phyloP scores from a whole-genome alignment of 2,888 invertebrate genomes.

The Euzophera pinguis region DNA sequence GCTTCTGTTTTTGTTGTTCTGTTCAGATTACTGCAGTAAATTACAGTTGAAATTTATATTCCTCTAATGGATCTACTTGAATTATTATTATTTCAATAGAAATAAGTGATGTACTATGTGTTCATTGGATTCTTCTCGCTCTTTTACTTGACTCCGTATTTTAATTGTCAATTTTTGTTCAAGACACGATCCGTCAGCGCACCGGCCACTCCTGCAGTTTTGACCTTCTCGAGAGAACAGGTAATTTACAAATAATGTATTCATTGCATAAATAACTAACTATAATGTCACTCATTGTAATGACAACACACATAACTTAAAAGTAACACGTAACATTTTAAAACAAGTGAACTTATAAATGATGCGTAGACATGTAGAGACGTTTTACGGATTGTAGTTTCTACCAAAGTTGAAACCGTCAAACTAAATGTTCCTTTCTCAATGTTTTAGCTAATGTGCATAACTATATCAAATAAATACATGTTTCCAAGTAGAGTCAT shows the following conservation, averaged over 20 bases:
- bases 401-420: too few species aligned
- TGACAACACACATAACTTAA: neutral
- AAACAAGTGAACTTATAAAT: neutral
- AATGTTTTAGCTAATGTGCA: too few species aligned
- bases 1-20: too few species aligned
- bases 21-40: too few species aligned
- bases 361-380: neutral
- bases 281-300: neutral
- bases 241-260: neutral
- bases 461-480: too few species aligned
- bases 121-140: neutral
- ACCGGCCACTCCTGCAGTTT: constrained; percentile 64
- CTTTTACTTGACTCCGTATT: neutral
- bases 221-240: constrained; percentile 56
- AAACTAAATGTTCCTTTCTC: too few species aligned
- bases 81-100: too few species aligned
- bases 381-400: too few species aligned
- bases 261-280: neutral
- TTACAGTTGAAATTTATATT: too few species aligned
- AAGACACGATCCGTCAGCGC: constrained; percentile 76
- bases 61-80: too few species aligned
- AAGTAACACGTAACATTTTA: neutral
- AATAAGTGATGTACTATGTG: neutral
- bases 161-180: constrained; percentile 37
- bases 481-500: too few species aligned